Evolutionary conservation across 2,888 invertebrate species (phyloP).

Genomic region (Sinodicranocentrus sp.): DNA sequence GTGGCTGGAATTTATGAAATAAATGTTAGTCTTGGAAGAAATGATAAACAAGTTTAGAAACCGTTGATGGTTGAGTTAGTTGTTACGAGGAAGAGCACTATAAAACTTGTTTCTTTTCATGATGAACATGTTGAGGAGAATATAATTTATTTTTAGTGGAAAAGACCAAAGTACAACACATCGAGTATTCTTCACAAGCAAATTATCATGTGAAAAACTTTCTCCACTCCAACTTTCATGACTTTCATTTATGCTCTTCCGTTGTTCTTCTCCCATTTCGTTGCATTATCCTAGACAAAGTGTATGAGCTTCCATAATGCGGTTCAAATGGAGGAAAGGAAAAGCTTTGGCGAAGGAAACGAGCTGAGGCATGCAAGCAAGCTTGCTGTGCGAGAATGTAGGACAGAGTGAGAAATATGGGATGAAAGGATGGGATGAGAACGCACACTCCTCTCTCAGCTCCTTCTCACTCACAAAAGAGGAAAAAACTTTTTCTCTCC

Average conservation of each 20-base stretch:
- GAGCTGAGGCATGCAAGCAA: conserved; percentile 18
- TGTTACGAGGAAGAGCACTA: background rate
- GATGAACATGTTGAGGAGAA: conserved; percentile 10
- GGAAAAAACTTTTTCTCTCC: conserved; percentile 53
- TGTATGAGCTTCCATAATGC: conserved; percentile 3
- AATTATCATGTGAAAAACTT: conserved; percentile 63
- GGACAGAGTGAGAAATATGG: conserved; percentile 7
- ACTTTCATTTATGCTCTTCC: conserved; percentile 36
- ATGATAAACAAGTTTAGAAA: background rate
- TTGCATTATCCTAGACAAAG: too few relatives aligned
- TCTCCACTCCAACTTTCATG: conserved; percentile 45
- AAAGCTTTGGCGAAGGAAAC: conserved; percentile 15
- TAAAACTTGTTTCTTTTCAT: background rate
- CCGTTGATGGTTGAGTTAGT: conserved; percentile 8
- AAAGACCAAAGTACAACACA: background rate
- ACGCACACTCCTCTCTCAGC: background rate
- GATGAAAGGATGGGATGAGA: conserved; percentile 35
- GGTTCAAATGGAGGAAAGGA: conserved; percentile 50
- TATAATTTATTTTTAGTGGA: background rate
- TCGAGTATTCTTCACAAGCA: conserved; percentile 1
- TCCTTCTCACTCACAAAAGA: conserved; percentile 28
- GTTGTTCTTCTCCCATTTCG: background rate
- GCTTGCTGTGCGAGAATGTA: background rate
- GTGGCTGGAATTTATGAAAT: too few relatives aligned
- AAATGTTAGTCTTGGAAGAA: too few relatives aligned